Evolutionary conservation across 2,113 vertebrate genomes (phyloP).

Genomic region (Galemys pyrenaicus): DNA sequence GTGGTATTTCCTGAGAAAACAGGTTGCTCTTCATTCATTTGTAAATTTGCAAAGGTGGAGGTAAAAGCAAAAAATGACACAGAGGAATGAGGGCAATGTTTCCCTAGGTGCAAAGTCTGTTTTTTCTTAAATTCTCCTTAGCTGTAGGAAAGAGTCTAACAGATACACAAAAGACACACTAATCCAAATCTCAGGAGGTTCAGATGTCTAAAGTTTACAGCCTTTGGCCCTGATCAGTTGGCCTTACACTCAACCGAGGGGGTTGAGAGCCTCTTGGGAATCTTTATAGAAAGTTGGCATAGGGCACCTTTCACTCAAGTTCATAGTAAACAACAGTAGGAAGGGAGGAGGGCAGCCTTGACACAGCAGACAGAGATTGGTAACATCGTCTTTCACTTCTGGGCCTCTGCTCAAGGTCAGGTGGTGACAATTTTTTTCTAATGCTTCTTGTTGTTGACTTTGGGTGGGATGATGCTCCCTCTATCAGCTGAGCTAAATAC

Average conservation of each 20-base stretch:
- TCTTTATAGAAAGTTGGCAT: fast-evolving
- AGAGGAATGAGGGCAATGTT: neutral
- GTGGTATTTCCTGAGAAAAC: neutral
- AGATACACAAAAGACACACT: neutral
- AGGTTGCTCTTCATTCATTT: neutral
- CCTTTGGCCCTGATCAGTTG: neutral
- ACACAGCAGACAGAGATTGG: neutral
- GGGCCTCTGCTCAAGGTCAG: fast-evolving
- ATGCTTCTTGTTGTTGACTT: neutral
- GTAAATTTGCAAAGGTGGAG: neutral
- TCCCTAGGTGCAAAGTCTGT: neutral
- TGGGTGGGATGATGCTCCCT: no score
- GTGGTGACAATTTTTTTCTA: fast-evolving
- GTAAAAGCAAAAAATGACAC: neutral
- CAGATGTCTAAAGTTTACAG: neutral
- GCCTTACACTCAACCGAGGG: neutral
- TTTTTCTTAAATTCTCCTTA: neutral
- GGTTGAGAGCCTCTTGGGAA: no score
- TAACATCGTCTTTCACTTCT: fast-evolving
- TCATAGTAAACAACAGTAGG: neutral
- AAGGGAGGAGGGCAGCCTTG: neutral
- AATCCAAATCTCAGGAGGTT: neutral
- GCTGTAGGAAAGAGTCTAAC: neutral
- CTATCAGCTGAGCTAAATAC: neutral
- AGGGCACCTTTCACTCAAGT: no score